phyloP scores from a whole-genome alignment of 2,888 invertebrate species.

The Pharmacophagus antenor region DNA sequence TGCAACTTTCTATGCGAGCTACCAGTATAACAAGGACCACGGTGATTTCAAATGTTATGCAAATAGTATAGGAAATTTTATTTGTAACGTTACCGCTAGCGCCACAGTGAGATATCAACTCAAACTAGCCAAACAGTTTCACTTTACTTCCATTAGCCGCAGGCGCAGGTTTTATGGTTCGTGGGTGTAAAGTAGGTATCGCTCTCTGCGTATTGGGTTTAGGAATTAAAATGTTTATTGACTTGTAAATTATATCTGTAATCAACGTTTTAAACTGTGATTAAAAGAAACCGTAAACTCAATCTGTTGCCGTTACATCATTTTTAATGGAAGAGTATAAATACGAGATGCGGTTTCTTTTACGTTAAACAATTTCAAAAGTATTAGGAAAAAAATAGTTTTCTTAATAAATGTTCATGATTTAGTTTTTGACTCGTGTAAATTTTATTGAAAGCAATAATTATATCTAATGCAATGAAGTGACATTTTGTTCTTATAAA shows the following conservation, averaged over 20 bases:
- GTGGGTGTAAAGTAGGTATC: slow-evolving; percentile 55
- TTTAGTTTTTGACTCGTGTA: too few relatives aligned
- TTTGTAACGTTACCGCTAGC: slow-evolving; percentile 33
- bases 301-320: background rate
- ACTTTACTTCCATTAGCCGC: slow-evolving; percentile 63
- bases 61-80: slow-evolving; percentile 10
- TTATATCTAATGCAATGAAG: too few relatives aligned
- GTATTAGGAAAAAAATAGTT: background rate
- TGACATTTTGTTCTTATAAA: too few relatives aligned
- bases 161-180: slow-evolving; percentile 54
- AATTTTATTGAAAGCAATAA: too few relatives aligned
- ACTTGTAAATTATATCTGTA: slow-evolving; percentile 38
- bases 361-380: background rate
- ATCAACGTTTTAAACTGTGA: slow-evolving; percentile 16
- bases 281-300: slow-evolving; percentile 6
- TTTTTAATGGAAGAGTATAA: background rate
- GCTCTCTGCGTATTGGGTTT: slow-evolving; percentile 45
- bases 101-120: slow-evolving; percentile 41
- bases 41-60: slow-evolving; percentile 36
- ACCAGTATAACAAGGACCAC: slow-evolving; percentile 47
- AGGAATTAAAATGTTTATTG: slow-evolving; percentile 52
- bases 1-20: slow-evolving; percentile 57
- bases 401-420: background rate
- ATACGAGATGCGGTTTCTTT: background rate
- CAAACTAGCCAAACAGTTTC: slow-evolving; percentile 52